Evolutionary conservation across 2,888 invertebrate species (phyloP).

Genomic region (Brachypalpus laphriformis): DNA sequence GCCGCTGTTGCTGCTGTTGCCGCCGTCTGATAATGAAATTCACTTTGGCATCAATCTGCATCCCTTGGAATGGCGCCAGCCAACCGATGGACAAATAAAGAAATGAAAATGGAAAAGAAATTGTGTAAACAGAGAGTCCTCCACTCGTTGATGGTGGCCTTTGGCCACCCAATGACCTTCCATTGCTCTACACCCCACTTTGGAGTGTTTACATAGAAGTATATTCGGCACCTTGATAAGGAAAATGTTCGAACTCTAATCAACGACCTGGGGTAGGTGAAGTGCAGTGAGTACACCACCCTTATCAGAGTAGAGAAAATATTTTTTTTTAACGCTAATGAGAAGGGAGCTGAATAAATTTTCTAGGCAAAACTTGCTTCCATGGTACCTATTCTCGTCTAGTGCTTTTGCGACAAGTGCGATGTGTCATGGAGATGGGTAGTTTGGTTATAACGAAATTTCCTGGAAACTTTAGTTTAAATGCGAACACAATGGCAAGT

Average conservation of each 20-base stretch:
- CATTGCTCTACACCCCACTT: constrained; percentile 9
- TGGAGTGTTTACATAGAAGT: constrained; percentile 41
- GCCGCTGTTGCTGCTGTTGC: constrained; percentile 1
- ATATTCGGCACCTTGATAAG: constrained; percentile 37
- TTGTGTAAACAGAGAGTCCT: constrained; percentile 42
- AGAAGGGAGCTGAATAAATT: constrained; percentile 54
- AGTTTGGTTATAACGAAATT: constrained; percentile 32
- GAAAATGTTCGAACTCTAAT: constrained; percentile 48
- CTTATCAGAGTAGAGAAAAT: not conserved
- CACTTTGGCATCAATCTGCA: constrained; percentile 73
- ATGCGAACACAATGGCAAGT: constrained; percentile 51
- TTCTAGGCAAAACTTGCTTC: constrained; percentile 13
- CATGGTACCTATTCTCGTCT: constrained; percentile 1
- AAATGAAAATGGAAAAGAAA: constrained; percentile 57
- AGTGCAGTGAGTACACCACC: not conserved
- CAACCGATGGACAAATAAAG: constrained; percentile 65
- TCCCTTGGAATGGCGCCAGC: constrained; percentile 69
- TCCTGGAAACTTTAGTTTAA: constrained; percentile 32
- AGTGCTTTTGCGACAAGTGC: constrained; percentile 24
- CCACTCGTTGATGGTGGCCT: constrained; percentile 25
- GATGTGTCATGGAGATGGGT: constrained; percentile 51
- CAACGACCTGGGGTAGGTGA: not conserved
- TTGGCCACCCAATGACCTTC: constrained; percentile 26
- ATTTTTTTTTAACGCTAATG: constrained; percentile 30
- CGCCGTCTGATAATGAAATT: constrained; percentile 73